Conservation (phyloP, 2,113 vertebrate genomes). For the Crotalus viridis region DNA sequence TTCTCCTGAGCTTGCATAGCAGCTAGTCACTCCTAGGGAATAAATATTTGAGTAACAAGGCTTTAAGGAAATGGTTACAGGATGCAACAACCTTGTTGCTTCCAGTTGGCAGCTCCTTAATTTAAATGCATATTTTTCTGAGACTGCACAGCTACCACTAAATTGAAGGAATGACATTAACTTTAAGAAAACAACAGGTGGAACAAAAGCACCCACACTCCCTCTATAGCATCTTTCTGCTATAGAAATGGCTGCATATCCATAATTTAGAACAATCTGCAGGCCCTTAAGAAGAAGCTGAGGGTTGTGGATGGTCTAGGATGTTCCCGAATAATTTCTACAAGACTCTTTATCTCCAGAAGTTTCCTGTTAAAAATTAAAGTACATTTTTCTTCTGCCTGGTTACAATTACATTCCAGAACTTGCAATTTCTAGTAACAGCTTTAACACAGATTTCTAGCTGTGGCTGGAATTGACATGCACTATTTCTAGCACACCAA, state of each 20-base stretch:
- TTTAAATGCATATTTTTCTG: not conserved
- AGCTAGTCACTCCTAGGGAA: not conserved
- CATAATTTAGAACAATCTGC: not conserved
- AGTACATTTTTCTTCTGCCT: constrained; percentile 15
- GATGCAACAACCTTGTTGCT: not conserved
- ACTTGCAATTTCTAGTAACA: constrained; percentile 14
- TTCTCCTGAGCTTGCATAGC: not conserved
- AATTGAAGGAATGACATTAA: not conserved
- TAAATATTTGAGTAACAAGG: not conserved
- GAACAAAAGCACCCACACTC: not conserved
- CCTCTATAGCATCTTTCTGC: not conserved
- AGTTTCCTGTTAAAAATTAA: constrained; percentile 21
- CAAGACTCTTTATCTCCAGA: constrained; percentile 8
- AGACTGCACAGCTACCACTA: not conserved
- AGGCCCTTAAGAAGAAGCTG: not conserved
- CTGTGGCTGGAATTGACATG: not conserved
- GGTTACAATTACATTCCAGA: constrained; percentile 20
- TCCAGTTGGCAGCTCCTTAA: not conserved
- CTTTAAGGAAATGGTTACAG: not conserved
- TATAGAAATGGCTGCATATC: not conserved
- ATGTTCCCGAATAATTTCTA: not conserved
- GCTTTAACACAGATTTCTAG: constrained; percentile 23
- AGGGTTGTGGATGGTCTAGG: not conserved
- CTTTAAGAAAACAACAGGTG: not conserved
- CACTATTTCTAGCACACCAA: constrained; percentile 27